Evolutionary conservation across 2,113 vertebrate genomes (phyloP).

Genomic region (Megaptera novaeangliae): DNA sequence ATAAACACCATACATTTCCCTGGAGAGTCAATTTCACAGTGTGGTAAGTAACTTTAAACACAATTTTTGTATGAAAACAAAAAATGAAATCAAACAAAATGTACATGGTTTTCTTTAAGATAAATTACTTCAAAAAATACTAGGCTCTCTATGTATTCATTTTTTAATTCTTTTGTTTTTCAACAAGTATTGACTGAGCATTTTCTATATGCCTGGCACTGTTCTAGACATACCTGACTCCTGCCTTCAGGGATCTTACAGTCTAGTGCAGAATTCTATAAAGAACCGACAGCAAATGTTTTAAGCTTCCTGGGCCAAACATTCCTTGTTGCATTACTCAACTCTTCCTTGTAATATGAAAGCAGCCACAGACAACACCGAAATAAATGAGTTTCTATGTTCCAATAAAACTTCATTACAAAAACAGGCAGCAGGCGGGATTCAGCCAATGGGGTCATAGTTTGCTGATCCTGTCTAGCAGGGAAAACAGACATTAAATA

Average conservation of each 20-base stretch:
- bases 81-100: background rate
- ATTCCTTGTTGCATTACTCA: background rate
- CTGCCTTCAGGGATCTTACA: background rate
- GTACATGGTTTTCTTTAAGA: background rate
- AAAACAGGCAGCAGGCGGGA: background rate
- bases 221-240: background rate
- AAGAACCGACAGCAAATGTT: background rate
- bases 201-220: background rate
- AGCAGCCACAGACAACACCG: background rate
- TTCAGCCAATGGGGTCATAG: background rate
- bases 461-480: background rate
- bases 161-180: background rate
- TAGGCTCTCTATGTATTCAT: background rate
- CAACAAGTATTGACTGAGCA: background rate
- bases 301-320: background rate
- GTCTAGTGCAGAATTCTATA: background rate
- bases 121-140: background rate
- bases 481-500: background rate
- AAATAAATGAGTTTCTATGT: background rate
- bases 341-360: background rate
- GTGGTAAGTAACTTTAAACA: background rate
- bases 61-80: background rate
- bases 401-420: background rate
- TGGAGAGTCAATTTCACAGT: background rate
- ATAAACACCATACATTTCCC: background rate